A percentile compares a stretch with the other conserved stretches of the same genome.
Evolutionary conservation across 92 coral and sea anemone species (phyloP).

Genomic region (Umimayanthus chanpuru): DNA sequence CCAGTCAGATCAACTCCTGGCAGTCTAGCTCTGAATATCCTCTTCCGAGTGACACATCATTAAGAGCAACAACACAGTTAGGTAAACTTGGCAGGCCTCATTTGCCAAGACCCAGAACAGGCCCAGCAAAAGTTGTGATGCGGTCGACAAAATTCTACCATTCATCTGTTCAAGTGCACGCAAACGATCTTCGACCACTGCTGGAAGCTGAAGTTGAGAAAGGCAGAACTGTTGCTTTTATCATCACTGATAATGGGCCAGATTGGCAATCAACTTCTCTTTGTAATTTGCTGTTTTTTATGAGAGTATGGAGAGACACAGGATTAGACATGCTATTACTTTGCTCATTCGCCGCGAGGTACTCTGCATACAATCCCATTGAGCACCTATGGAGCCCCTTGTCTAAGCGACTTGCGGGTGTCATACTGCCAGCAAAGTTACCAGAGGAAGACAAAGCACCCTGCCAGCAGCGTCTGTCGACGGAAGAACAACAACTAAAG

Average conservation of each 20-base stretch:
- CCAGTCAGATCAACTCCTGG: slow-evolving; percentile 21
- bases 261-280: slow-evolving; percentile 41
- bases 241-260: slow-evolving; percentile 46
- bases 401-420: slow-evolving; percentile 55
- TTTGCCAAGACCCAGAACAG: slow-evolving; percentile 31
- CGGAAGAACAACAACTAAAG: slow-evolving; percentile 20
- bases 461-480: slow-evolving; percentile 39
- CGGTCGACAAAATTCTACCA: slow-evolving; percentile 32
- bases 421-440: slow-evolving; percentile 34
- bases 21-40: slow-evolving; percentile 24
- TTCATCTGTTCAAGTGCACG: slow-evolving; percentile 31
- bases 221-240: slow-evolving; percentile 41
- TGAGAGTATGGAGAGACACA: slow-evolving; percentile 42
- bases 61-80: slow-evolving; percentile 5
- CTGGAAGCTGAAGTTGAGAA: slow-evolving; percentile 37
- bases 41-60: background rate
- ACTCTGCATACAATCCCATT: slow-evolving; percentile 61
- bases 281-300: slow-evolving; percentile 42
- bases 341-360: slow-evolving; percentile 52
- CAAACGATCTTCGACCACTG: slow-evolving; percentile 41
- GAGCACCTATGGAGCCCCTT: slow-evolving; percentile 67
- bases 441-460: slow-evolving; percentile 48
- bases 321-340: slow-evolving; percentile 58
- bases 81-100: slow-evolving; percentile 52
- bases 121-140: slow-evolving; percentile 40